These are phyloP conservation scores for Helogale parvula DNA, from an alignment of 2,113 vertebrate genomes.

Conservation along the genomic window DNA sequence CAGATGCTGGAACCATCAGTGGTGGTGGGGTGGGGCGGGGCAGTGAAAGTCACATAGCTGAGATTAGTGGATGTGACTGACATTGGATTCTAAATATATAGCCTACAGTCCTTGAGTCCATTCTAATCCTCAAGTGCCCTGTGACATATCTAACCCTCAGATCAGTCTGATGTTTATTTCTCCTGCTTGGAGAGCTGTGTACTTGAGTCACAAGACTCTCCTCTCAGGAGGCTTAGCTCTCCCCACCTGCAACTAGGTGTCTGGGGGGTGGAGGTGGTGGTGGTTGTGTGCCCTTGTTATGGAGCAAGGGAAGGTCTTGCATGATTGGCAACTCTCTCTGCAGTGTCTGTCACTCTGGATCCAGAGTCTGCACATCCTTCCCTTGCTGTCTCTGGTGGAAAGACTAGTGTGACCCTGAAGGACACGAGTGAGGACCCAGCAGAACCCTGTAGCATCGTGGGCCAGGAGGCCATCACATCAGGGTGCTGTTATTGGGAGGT, in stretches of 20 bases:
- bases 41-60: background rate
- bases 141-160: too few species aligned
- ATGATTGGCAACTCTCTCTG: background rate
- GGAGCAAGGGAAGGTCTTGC: background rate
- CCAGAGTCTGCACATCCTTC: background rate
- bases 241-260: background rate
- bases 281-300: background rate
- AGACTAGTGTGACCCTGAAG: background rate
- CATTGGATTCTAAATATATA: background rate
- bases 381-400: background rate
- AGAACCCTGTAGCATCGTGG: slow-evolving; percentile 59
- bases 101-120: background rate
- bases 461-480: background rate
- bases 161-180: background rate
- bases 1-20: background rate
- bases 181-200: background rate
- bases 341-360: background rate
- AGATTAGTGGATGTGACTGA: too few species aligned
- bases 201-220: background rate
- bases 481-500: slow-evolving; percentile 76
- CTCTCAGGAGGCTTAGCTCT: background rate
- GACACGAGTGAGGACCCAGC: slow-evolving; percentile 15
- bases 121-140: background rate
- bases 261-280: background rate
- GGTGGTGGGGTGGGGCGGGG: background rate